Percentiles rank a stretch among this genome's conserved stretches.
Conservation (phyloP, 2,113 vertebrate species). For the Xenopus laevis region DNA sequence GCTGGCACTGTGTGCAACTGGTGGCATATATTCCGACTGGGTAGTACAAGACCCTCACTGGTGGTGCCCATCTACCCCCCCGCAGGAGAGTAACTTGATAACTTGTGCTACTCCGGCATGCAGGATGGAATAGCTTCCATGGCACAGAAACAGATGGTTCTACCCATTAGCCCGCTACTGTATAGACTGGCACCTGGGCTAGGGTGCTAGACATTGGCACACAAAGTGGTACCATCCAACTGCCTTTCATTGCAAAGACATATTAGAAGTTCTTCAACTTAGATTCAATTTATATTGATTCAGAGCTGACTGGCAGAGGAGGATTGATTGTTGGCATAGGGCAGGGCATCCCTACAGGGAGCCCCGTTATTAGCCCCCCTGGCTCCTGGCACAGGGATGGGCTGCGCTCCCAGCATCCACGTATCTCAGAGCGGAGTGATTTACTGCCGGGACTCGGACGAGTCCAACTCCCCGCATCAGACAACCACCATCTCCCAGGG, state of each 20-base stretch:
- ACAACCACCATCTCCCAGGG: constrained; percentile 85
- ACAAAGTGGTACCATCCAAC: no score
- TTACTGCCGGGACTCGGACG: constrained; percentile 95
- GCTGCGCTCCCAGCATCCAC: constrained; percentile 95
- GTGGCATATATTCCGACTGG: neutral
- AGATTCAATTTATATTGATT: neutral
- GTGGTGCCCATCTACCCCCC: no score
- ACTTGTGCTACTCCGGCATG: no score
- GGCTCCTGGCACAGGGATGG: constrained; percentile 73
- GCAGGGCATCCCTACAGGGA: constrained; percentile 4
- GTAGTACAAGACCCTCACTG: no score
- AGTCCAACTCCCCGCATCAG: constrained; percentile 87
- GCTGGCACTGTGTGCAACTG: constrained; percentile 22
- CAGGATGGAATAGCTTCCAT: no score
- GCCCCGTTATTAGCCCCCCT: neutral
- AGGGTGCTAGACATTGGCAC: no score
- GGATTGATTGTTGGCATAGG: constrained; percentile 1
- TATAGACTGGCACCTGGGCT: no score
- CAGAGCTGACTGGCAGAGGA: neutral
- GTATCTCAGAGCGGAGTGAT: constrained; percentile 97
- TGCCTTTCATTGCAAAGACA: no score
- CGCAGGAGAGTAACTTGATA: no score
- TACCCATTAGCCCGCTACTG: no score
- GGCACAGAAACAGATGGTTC: no score
- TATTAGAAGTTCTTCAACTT: no score